Base-by-base conservation (phyloP, 2,888 invertebrate genomes). In the Epirrita christyi region DNA sequence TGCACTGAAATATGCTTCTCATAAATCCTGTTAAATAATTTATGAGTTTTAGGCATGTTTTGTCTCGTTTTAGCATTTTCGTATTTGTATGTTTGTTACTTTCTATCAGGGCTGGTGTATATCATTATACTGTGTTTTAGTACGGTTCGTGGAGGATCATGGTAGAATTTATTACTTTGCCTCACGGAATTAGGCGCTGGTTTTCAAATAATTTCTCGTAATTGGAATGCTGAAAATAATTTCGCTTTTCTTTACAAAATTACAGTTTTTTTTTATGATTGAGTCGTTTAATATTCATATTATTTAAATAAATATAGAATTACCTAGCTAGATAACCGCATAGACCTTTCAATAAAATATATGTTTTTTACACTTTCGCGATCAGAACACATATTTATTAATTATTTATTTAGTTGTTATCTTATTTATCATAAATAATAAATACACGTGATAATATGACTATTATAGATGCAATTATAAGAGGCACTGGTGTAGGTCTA, bases 11-110 rank as follows among this genome's bases (percentile, higher is more conserved):
- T 61, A 59, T 61, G 45, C 44, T 48, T 54, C 55, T n/a, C 38
- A 56, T 61, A 66, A 66, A 57, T 59, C 59, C 41, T 32, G 15
- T 40, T 61, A 61, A 63, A 66, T 63, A 60, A 66, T 66, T 63
- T 57, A 66, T 63, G 54, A 54, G 13, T 21, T 53, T 11, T n/a
- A n/a, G 11, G 11, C 34, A 11, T 40, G 40, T 32, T 32, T 32
- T 32, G 32, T 32, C 32, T 2, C 32, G 13, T 29, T 53, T 11
- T 8, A 11, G 10, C 28, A 11, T 40, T 38, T 27, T 36, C 11
- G 13, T 53, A 4, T 49, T 44, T 58, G 40, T 29, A 49, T 41
- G 6, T 44, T 48, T 48, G 43, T 52, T 21, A 15, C 15, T 48
- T 37, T 28, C 27, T 34, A 36, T 28, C 7, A n/a, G n/a, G 34